Conservation (phyloP, 2,888 invertebrate genomes). For the Amiota communis region DNA sequence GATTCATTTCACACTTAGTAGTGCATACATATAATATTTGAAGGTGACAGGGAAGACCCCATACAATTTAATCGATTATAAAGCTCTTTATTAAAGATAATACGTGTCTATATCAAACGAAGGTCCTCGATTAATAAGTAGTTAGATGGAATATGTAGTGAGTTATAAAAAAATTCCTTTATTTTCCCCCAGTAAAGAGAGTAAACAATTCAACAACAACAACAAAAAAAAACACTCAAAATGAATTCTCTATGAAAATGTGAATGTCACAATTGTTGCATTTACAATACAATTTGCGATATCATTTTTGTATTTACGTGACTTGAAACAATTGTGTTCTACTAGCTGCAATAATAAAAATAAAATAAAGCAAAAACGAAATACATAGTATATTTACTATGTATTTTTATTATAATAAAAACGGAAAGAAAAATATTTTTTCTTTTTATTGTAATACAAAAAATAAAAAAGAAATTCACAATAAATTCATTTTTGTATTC, state of each 20-base stretch:
- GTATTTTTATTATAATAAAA: background rate
- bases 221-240: background rate
- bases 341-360: background rate
- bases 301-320: slow-evolving; percentile 61
- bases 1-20: too few species aligned
- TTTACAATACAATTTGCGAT: slow-evolving; percentile 34
- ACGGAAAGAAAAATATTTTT: slow-evolving; percentile 3
- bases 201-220: too few species aligned
- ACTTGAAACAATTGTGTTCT: slow-evolving; percentile 54
- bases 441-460: background rate
- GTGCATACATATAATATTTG: too few species aligned
- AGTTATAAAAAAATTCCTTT: background rate
- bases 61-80: too few species aligned
- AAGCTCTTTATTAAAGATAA: background rate
- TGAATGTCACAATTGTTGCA: slow-evolving; percentile 9
- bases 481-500: background rate
- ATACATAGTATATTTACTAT: background rate
- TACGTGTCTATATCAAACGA: background rate
- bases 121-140: too few species aligned
- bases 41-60: too few species aligned
- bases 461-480: background rate
- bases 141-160: too few species aligned
- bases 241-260: slow-evolving; percentile 14
- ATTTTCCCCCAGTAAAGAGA: too few species aligned
- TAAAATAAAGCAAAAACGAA: background rate